phyloP scores from a whole-genome alignment of 35 echinoderm and acorn worm species.

The Chiridota heheva region DNA sequence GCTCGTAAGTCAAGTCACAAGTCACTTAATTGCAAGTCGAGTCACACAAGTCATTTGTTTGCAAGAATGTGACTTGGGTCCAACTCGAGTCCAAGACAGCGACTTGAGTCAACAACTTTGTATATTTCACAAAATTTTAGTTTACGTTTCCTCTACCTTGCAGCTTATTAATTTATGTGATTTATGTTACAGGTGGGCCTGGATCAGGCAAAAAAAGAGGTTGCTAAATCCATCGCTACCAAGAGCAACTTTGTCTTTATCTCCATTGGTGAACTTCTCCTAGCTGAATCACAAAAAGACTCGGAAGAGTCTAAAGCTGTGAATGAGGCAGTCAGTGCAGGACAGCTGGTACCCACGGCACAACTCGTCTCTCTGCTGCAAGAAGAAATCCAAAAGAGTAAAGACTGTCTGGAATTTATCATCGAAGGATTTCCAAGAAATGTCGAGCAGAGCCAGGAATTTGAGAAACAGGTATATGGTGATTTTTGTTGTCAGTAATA shows the following conservation, averaged over 20 bases:
- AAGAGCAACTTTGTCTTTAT: conserved; percentile 47
- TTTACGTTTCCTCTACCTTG: no score
- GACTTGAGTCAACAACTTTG: no score
- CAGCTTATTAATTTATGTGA: no score
- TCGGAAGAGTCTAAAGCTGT: conserved; percentile 32
- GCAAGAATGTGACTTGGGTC: no score
- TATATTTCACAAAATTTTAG: no score
- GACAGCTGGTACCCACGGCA: conserved; percentile 35
- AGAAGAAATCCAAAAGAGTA: conserved; percentile 18
- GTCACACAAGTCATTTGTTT: no score
- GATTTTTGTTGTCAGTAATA: neutral
- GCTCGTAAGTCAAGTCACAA: no score
- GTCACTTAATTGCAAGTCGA: no score
- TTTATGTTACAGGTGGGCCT: conserved; percentile 65
- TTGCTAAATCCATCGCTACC: conserved; percentile 57
- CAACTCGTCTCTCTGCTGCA: conserved; percentile 24
- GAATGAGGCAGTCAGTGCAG: conserved; percentile 19
- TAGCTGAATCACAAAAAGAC: conserved; percentile 15
- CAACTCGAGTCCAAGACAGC: no score
- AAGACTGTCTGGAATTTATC: conserved; percentile 45
- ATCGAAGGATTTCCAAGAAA: conserved; percentile 85
- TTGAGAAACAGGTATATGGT: conserved; percentile 49
- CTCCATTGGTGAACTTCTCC: conserved; percentile 56
- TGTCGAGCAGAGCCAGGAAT: conserved; percentile 51
- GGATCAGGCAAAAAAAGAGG: conserved; percentile 86